Base-by-base conservation (phyloP, 2,888 invertebrate species). In the Aethes cnicana region DNA sequence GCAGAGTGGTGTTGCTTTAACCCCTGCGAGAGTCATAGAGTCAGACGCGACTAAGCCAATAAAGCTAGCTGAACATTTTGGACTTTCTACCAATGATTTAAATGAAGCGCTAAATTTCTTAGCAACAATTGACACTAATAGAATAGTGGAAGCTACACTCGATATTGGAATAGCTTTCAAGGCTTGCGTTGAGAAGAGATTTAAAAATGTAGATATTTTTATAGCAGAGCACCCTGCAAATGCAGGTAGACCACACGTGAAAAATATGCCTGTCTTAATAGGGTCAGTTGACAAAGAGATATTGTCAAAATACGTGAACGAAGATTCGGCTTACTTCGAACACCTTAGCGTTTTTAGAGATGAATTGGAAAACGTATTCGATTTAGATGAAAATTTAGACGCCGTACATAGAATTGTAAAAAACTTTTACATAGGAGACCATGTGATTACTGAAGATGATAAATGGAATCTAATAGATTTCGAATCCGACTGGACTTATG, bases 1-100 rank as follows among this genome's bases (percentile, higher is more conserved):
- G 8, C 53, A 56, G 37, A 58, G 58, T 14, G 58, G 49, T 4
- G 48, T 52, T 3, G 28, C 53, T 17, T 16, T 46, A 17, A 36
- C 44, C 1, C 49, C 48, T 4, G 17, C 35, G 12, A 23, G 46
- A 17, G 8, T 53, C 7, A 25, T 33, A 1, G 25, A 42, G 18
- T 26, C 36, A 9, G 52, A 50, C 17, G 11, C 5, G 3, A 35
- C 21, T 1, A 30, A 32, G 8, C 47, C 54, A 8, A 8, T 54
- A 9, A 43, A 25, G 16, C 30, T 55, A 20, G 54, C 54, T 25
- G 35, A 44, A 28, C 17, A 39, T 35, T 43, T 57, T 7, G 54
- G 47, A 7, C 41, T 36, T 7, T 6, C 4, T 8, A 54, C 39
- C n/a, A 33, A 6, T 0, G 20, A 47, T 42, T 9, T 47, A 9